Conservation (phyloP, 1,140 invertebrate species). For the Lycorma delicatula region DNA sequence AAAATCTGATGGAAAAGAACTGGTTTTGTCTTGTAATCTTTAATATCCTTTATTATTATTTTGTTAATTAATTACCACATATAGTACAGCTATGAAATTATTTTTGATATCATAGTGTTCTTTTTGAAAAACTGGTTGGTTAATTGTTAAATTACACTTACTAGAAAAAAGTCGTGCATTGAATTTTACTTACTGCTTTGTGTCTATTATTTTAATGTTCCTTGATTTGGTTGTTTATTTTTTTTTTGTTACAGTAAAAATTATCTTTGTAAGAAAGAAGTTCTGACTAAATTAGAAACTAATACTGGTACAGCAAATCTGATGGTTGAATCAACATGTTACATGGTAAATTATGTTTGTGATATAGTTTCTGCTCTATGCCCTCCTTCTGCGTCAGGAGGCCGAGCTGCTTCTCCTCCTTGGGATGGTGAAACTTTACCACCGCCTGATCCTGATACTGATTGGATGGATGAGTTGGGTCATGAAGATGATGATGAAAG, state of each 20-base stretch:
- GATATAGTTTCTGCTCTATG: conserved; percentile 42
- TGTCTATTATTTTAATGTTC: neutral
- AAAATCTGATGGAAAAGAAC: no score
- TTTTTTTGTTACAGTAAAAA: conserved; percentile 36
- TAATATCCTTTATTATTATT: no score
- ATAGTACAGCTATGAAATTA: no score
- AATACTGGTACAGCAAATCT: conserved; percentile 34
- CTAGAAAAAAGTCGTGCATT: neutral
- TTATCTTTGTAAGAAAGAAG: conserved; percentile 48
- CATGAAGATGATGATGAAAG: conserved; percentile 84
- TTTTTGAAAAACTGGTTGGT: no score
- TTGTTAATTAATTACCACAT: no score
- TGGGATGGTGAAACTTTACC: conserved; percentile 69
- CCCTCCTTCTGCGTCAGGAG: conserved; percentile 15
- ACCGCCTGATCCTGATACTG: conserved; percentile 62
- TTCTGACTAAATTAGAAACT: conserved; percentile 45
- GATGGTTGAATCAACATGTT: conserved; percentile 68
- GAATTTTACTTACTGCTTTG: neutral
- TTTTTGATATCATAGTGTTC: no score
- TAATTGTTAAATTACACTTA: no score
- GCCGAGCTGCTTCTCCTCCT: conserved; percentile 56
- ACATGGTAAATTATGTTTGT: conserved; percentile 63
- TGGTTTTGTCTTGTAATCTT: no score
- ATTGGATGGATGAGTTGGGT: conserved; percentile 71
- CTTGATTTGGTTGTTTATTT: neutral